Conservation (phyloP, 64 coral and sea anemone species). For the Montipora capricornis region DNA sequence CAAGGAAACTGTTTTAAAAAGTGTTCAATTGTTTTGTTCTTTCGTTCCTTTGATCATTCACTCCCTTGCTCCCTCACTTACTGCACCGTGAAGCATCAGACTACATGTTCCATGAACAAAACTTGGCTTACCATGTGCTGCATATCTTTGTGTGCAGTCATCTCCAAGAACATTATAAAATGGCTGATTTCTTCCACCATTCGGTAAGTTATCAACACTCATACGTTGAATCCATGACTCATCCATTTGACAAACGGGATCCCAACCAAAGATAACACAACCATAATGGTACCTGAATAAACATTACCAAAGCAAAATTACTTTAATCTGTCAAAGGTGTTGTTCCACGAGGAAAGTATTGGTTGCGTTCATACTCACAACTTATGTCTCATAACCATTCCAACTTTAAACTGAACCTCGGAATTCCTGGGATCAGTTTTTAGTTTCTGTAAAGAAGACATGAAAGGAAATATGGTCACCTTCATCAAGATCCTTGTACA, state of each 20-base stretch:
- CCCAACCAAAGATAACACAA: conserved; percentile 95
- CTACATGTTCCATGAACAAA: neutral
- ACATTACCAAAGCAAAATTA: no score
- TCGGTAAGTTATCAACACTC: conserved; percentile 78
- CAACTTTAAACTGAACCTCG: conserved; percentile 79
- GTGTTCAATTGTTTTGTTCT: no score
- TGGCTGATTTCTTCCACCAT: conserved; percentile 74
- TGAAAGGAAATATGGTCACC: neutral
- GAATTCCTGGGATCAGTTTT: conserved; percentile 74
- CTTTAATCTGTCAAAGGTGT: no score
- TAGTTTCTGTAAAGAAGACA: conserved; percentile 54
- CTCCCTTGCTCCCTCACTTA: no score
- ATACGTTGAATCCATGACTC: conserved; percentile 88
- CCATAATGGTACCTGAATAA: conserved; percentile 86
- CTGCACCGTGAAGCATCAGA: no score
- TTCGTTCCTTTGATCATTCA: no score
- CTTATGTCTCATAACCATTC: conserved; percentile 94
- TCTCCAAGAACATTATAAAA: conserved; percentile 95
- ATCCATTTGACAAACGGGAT: conserved; percentile 84
- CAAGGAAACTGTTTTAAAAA: no score
- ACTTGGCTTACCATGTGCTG: conserved; percentile 74
- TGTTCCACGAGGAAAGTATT: no score
- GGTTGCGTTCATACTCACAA: conserved; percentile 18
- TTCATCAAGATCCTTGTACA: no score
- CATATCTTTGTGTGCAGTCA: conserved; percentile 88